phyloP scores from a whole-genome alignment of 2,888 invertebrate species.

The Tanaodytes sp. region DNA sequence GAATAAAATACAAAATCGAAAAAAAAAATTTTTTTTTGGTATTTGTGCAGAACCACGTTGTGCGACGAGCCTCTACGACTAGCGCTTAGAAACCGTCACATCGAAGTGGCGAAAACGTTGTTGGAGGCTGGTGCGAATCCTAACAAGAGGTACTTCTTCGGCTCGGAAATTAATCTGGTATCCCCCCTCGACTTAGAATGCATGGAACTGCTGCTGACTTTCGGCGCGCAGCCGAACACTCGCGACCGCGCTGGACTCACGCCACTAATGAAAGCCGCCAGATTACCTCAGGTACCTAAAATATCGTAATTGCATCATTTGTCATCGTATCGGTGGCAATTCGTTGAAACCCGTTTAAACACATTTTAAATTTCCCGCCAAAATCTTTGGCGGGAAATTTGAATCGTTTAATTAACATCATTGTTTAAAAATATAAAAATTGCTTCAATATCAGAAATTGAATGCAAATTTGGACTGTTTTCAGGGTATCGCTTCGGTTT shows the following conservation, averaged over 20 bases:
- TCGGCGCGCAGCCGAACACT: slow-evolving; percentile 91
- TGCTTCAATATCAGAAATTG: no score
- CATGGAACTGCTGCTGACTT: slow-evolving; percentile 85
- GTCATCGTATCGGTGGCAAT: no score
- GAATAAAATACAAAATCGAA: no score
- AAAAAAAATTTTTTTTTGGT: background rate
- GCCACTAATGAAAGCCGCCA: slow-evolving; percentile 91
- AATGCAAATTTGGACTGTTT: no score
- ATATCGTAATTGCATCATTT: slow-evolving; percentile 7
- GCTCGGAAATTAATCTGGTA: slow-evolving; percentile 90
- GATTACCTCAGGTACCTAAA: slow-evolving; percentile 80
- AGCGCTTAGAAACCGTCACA: slow-evolving; percentile 89
- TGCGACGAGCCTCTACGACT: slow-evolving; percentile 92
- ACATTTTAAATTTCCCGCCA: no score
- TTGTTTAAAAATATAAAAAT: no score
- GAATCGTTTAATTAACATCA: no score
- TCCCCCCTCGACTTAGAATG: slow-evolving; percentile 84
- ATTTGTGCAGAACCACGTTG: slow-evolving; percentile 76
- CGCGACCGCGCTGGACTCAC: slow-evolving; percentile 90
- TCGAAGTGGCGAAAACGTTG: slow-evolving; percentile 81
- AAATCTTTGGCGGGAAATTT: no score
- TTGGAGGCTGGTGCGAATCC: slow-evolving; percentile 90
- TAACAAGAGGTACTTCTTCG: slow-evolving; percentile 93
- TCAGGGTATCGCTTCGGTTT: slow-evolving; percentile 83
- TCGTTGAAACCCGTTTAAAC: background rate